Percentiles rank a stretch among this genome's conserved stretches.
Conservation (phyloP, 2,888 invertebrate species). For the Drosophila robusta region DNA sequence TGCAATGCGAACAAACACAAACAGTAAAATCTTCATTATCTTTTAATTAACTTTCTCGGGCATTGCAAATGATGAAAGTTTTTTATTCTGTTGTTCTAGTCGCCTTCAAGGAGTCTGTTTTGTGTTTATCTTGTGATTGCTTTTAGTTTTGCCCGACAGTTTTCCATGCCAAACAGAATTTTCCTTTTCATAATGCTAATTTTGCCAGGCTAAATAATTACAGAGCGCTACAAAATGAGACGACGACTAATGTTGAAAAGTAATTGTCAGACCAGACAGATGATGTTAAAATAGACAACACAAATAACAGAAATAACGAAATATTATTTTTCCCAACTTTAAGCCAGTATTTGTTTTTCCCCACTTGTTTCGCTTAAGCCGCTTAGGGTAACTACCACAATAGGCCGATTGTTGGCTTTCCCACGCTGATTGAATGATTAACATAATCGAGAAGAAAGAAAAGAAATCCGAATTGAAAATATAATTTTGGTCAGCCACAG, state of each 20-base stretch:
- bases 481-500: conserved; percentile 41
- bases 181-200: conserved; percentile 48
- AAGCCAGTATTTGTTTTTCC: conserved; percentile 17
- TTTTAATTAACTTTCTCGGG: conserved; percentile 57
- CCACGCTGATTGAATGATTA: conserved; percentile 51
- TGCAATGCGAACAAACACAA: conserved; percentile 4
- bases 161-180: conserved; percentile 53
- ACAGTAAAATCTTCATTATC: conserved; percentile 51
- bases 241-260: conserved; percentile 29
- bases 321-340: conserved; percentile 15
- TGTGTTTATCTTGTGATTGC: conserved; percentile 65
- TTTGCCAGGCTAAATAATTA: conserved; percentile 36
- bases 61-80: conserved; percentile 42
- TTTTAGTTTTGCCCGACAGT: conserved; percentile 59
- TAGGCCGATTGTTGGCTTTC: conserved; percentile 37
- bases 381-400: conserved; percentile 30
- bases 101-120: conserved; percentile 14
- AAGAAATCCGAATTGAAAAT: conserved; percentile 23
- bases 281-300: conserved; percentile 21
- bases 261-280: conserved; percentile 35
- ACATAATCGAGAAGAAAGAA: conserved; percentile 50
- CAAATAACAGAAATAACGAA: conserved; percentile 5
- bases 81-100: conserved; percentile 25
- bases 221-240: conserved; percentile 15
- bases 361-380: conserved; percentile 24